Percentiles rank a stretch among this genome's conserved stretches.
Conservation (phyloP, 2,797 vertebrate genomes). For the Neosilurus hyrtlii region DNA sequence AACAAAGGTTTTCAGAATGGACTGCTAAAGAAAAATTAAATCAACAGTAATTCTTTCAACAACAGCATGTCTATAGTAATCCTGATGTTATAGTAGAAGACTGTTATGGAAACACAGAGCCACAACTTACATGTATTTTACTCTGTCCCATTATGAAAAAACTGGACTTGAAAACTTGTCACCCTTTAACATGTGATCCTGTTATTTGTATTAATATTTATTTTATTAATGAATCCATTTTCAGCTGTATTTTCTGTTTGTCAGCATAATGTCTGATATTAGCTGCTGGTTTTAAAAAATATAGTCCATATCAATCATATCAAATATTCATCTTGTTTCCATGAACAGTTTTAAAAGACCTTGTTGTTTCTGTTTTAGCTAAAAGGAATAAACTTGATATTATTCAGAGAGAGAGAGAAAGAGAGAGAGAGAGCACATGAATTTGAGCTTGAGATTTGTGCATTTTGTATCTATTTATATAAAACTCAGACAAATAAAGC, state of each 20-base stretch:
- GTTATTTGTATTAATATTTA: background rate
- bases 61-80: background rate
- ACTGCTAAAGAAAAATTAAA: background rate
- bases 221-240: constrained; percentile 36
- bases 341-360: background rate
- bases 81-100: too few species aligned
- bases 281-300: constrained; percentile 25
- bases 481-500: constrained; percentile 55
- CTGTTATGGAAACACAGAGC: background rate
- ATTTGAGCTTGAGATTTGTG: constrained; percentile 22
- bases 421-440: background rate
- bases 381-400: background rate
- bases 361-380: background rate
- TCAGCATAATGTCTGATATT: background rate
- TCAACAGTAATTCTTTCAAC: background rate
- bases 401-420: background rate
- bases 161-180: constrained; percentile 46
- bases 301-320: background rate
- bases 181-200: constrained; percentile 45
- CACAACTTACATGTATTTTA: background rate
- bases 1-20: background rate
- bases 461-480: constrained; percentile 61
- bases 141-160: background rate
- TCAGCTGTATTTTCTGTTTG: background rate
- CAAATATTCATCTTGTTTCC: constrained; percentile 16